Evolutionary conservation across 2,113 vertebrate genomes (phyloP).

Genomic region (Psittacus erithacus): DNA sequence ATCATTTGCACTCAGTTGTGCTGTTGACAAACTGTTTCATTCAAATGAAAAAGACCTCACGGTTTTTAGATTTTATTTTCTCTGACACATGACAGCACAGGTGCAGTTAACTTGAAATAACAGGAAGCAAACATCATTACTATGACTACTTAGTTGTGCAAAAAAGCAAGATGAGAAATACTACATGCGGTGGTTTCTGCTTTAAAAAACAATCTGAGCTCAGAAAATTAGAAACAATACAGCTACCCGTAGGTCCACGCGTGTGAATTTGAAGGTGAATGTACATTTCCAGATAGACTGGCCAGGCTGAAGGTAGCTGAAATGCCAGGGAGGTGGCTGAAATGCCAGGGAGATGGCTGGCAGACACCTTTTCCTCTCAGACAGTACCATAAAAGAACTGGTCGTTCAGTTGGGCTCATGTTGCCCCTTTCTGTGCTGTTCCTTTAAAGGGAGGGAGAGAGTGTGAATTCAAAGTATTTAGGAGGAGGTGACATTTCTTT

Average conservation of each 20-base stretch:
- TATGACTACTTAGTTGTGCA: neutral
- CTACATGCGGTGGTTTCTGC: neutral
- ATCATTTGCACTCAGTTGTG: neutral
- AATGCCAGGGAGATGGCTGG: neutral
- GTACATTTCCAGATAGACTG: neutral
- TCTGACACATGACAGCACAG: neutral
- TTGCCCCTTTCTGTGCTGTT: neutral
- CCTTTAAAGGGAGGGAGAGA: neutral
- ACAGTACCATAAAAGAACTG: neutral
- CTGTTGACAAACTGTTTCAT: neutral
- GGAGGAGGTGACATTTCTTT: slow-evolving; percentile 36
- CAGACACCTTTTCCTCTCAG: neutral
- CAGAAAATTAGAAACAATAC: neutral
- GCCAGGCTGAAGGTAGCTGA: neutral
- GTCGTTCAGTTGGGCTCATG: neutral
- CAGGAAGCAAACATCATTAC: neutral
- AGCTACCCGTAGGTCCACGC: neutral
- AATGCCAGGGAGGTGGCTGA: neutral
- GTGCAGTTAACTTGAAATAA: neutral
- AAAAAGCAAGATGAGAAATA: neutral
- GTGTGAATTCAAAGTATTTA: neutral
- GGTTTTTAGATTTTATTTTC: neutral
- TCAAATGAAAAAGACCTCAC: neutral
- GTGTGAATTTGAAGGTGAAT: neutral
- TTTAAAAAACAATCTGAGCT: neutral